Evolutionary conservation across 2,797 vertebrate genomes (phyloP), one percentile per base, ranked within the genome.

Genomic region (Dicrostonyx torquatus): DNA sequence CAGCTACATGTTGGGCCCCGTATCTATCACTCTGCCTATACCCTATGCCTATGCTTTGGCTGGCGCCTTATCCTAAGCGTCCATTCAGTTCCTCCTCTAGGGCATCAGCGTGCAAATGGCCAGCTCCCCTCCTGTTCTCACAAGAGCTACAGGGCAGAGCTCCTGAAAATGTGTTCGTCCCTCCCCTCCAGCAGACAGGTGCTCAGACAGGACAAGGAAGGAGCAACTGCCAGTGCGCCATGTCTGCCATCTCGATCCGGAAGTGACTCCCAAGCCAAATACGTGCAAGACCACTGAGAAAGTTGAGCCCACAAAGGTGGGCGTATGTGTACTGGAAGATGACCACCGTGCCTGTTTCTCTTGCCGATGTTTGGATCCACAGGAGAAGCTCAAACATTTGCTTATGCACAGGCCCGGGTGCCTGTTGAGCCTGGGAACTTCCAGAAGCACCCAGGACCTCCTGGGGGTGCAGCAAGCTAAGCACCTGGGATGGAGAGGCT

Each of bases 281-380:
- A 24, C 53, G 0, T 58, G 76, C 50, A 13, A 78, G 50, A 4
- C 18, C 77, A 6, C 77, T 55, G 31, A n/a, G 48, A 48, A 55
- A 78, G 48, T 6, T 6, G 50, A 37, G 20, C 20, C 34, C 6
- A 14, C 5, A 8, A 26, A 3, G 2, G 50, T 14, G 55, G 14
- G 9, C 22, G 2, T 40, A 11, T 22, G 37, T 80, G 55, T 24
- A 14, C 53, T 24, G 22, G 14, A 40, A 18, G 37, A 40, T 5
- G 7, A 43, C 55, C 37, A 18, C 22, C 15, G 2, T 0, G 4
- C 10, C 34, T 6, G 2, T 34, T 50, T 11, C 24, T 26, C 14
- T 55, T 60, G 55, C 14, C 24, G 2, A 5, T 18, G 37, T 29
- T 6, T 60, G 24, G 55, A 15, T 40, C 24, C 13, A 29, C 14